Evolutionary conservation across 2,888 invertebrate species (phyloP).

Genomic region (Scelioninae gen. 2): DNA sequence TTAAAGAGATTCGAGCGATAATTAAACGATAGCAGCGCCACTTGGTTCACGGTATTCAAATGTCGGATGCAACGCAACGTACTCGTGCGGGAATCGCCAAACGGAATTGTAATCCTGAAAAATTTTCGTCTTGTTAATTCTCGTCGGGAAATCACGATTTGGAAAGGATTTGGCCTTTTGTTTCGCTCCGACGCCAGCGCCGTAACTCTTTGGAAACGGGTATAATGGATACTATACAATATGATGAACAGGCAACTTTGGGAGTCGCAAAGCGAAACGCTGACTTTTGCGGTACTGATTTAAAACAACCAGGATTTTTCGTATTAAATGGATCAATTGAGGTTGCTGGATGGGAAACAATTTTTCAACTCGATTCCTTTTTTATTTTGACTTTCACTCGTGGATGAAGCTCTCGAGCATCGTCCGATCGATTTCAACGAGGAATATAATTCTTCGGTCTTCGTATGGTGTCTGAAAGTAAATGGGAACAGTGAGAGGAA

Average conservation of each 20-base stretch:
- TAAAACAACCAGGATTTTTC: slow-evolving; percentile 30
- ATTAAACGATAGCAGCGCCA: too few species aligned
- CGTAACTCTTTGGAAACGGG: slow-evolving; percentile 32
- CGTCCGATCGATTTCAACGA: too few species aligned
- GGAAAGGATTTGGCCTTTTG: slow-evolving; percentile 37
- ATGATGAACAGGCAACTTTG: slow-evolving; percentile 31
- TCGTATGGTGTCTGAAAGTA: too few species aligned
- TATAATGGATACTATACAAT: too few species aligned
- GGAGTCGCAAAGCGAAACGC: slow-evolving; percentile 19
- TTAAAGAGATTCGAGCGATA: slow-evolving; percentile 27
- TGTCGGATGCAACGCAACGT: too few species aligned
- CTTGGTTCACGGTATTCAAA: too few species aligned
- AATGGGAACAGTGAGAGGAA: too few species aligned
- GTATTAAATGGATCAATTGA: slow-evolving; percentile 36
- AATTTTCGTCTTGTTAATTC: slow-evolving; percentile 24
- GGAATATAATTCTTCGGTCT: too few species aligned
- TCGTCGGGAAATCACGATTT: slow-evolving; percentile 15
- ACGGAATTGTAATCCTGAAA: too few species aligned
- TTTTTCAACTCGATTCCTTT: slow-evolving; percentile 21
- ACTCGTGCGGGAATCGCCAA: too few species aligned
- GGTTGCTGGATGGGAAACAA: slow-evolving; percentile 12
- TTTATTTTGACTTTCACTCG: slow-evolving; percentile 21
- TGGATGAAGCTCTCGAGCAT: background rate
- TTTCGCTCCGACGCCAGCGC: slow-evolving; percentile 25
- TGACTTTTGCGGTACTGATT: slow-evolving; percentile 11